Conservation (phyloP, 2,113 vertebrate species). For the Brienomyrus longianalis region DNA sequence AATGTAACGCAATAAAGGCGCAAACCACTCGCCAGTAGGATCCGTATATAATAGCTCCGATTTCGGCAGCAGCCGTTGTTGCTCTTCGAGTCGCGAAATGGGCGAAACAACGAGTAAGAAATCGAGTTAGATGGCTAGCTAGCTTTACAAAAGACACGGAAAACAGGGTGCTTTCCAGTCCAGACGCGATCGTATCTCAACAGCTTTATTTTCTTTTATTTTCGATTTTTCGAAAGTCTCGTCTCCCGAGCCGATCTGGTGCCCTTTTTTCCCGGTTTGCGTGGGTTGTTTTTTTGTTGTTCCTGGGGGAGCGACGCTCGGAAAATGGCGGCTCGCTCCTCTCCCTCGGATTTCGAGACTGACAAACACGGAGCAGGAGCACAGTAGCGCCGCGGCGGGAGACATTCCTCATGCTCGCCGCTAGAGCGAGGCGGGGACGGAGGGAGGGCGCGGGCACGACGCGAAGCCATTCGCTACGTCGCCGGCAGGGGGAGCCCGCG, state of each 20-base stretch:
- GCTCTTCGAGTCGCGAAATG: conserved; percentile 46
- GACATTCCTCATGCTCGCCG: conserved; percentile 35
- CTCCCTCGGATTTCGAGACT: conserved; percentile 66
- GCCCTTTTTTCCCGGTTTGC: conserved; percentile 17
- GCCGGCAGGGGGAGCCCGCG: conserved; percentile 36
- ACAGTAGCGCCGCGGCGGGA: conserved; percentile 46
- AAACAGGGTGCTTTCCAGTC: conserved; percentile 15
- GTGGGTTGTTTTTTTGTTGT: conserved; percentile 42
- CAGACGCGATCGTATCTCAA: background rate
- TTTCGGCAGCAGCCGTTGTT: conserved; percentile 31
- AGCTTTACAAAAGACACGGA: background rate
- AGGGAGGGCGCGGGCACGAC: background rate
- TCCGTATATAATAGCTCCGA: conserved; percentile 22
- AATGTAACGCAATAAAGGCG: conserved; percentile 1
- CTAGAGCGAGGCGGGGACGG: conserved; percentile 21
- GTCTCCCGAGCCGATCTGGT: conserved; percentile 5
- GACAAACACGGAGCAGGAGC: conserved; percentile 64
- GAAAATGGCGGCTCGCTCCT: conserved; percentile 71
- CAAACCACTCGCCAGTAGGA: conserved; percentile 3
- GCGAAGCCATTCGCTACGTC: conserved; percentile 32
- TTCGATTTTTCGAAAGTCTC: conserved; percentile 19
- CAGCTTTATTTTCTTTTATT: background rate
- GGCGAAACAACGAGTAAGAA: conserved; percentile 44
- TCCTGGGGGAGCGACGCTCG: conserved; percentile 60
- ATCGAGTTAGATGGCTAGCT: conserved; percentile 14